A percentile compares a stretch with the other conserved stretches of the same genome.
Conservation (phyloP, 2,797 vertebrate genomes). For the Anguilla marmorata region DNA sequence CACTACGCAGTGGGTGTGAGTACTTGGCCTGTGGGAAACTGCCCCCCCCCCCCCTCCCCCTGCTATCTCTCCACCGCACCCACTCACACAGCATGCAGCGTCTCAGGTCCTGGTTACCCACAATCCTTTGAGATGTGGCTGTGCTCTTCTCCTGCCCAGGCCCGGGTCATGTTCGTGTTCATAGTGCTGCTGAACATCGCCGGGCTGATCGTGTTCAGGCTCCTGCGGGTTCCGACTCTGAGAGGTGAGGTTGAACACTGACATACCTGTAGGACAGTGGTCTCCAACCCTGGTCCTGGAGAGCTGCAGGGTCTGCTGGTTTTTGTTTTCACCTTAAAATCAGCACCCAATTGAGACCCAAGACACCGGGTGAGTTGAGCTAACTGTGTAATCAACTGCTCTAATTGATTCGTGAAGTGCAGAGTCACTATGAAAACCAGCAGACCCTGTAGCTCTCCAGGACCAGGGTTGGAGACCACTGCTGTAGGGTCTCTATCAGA, state of each 20-base stretch:
- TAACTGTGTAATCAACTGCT: too few relatives aligned
- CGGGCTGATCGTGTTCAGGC: conserved; percentile 80
- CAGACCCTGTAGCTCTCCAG: neutral
- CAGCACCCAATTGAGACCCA: too few relatives aligned
- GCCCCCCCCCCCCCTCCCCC: neutral
- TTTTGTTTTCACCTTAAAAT: too few relatives aligned
- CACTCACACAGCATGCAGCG: neutral
- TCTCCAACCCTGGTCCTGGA: neutral
- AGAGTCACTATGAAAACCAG: neutral
- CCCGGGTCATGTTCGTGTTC: conserved; percentile 74
- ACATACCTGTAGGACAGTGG: neutral
- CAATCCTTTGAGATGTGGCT: neutral
- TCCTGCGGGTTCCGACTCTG: conserved; percentile 66
- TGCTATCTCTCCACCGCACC: neutral
- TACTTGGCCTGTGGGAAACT: neutral
- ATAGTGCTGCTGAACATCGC: conserved; percentile 76
- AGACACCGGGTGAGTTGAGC: too few relatives aligned
- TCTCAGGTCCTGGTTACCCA: neutral
- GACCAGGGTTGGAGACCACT: neutral
- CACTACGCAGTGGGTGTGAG: neutral
- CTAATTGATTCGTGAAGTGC: too few relatives aligned
- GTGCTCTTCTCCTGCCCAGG: conserved; percentile 56
- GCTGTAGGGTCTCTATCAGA: too few relatives aligned
- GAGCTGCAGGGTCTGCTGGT: too few relatives aligned
- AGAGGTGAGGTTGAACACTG: conserved; percentile 72